Evolutionary conservation across 2,888 invertebrate species (phyloP), one percentile per base, ranked within the genome.

Genomic region (Lithophane leautieri): DNA sequence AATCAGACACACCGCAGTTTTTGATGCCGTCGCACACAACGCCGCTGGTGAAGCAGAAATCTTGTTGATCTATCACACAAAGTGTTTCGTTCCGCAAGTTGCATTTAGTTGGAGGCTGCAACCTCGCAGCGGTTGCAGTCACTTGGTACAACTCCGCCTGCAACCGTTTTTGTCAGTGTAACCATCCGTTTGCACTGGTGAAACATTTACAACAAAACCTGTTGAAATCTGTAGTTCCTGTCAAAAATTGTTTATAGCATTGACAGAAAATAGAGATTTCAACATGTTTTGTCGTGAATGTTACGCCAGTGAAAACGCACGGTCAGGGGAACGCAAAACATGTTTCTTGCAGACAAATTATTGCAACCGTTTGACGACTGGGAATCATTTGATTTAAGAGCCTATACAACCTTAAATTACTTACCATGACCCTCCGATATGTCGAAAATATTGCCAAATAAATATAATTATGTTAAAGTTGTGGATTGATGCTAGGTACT

Each of bases 11-110:
- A 1, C 96, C 96, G 71, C 96, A 96, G 85, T 96, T 95, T 75
- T 94, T 94, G 69, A 96, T 95, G 28, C 96, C 96, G 65, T 96
- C 96, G 79, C 96, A 96, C 0, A 94, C 94, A 0, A 95, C 94
- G 0, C 95, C 95, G 34, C 89, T 94, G 9, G 95, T 96, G 78
- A 95, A 94, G 78, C 96, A 96, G 81, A 87, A 95, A 12, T 91
- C 69, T 0, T 79, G 50, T 0, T 81, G 65, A 3, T 89, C 84
- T 1, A 94, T 89, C 0, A 77, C 83, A 76, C 95, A 95, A 1
- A 87, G 74, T 0, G 93, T 93, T 79, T 95, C 95, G 73, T 95
- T 95, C 16, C 83, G 86, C 3, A 12, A 25, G 58, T 84, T 77
- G 77, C 95, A 95, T 0, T 80, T 82, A 0, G 2, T n/a, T 1